Evolutionary conservation across 2,888 invertebrate species (phyloP).

Genomic region (Metopia argyrocephala): DNA sequence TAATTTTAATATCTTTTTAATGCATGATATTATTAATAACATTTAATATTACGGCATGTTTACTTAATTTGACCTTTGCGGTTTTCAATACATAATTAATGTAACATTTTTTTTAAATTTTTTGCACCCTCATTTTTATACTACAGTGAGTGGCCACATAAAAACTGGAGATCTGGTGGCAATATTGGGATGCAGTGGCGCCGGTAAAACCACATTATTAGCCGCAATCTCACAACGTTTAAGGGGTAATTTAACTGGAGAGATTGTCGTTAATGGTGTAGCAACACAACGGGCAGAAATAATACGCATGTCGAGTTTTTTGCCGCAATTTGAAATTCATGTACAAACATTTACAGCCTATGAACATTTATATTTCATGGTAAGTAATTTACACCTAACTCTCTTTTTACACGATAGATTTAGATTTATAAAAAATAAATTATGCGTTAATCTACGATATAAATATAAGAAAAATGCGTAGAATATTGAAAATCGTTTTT

Average conservation of each 20-base stretch:
- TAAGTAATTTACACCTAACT: no score
- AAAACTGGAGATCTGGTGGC: constrained; percentile 85
- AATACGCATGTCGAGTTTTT: constrained; percentile 88
- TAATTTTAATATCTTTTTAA: constrained; percentile 34
- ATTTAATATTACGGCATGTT: constrained; percentile 19
- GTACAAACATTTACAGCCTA: constrained; percentile 87
- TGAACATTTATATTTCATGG: constrained; percentile 93
- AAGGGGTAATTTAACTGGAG: constrained; percentile 84
- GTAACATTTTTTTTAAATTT: constrained; percentile 25
- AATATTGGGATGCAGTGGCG: constrained; percentile 87
- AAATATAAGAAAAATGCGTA: no score
- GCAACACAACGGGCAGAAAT: constrained; percentile 83
- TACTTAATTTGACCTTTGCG: constrained; percentile 56
- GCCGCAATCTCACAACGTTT: constrained; percentile 86
- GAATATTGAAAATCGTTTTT: no score
- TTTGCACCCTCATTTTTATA: background rate
- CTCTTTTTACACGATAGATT: constrained; percentile 10
- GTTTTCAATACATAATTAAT: constrained; percentile 47
- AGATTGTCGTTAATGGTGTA: constrained; percentile 85
- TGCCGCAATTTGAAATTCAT: constrained; percentile 91
- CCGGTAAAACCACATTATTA: constrained; percentile 87
- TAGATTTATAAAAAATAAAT: background rate
- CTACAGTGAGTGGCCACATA: constrained; percentile 83
- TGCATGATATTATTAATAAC: background rate
- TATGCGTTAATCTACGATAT: no score